Evolutionary conservation across 2,797 vertebrate species (phyloP), one percentile per base, ranked within the genome.

Genomic region (Amblyraja radiata): DNA sequence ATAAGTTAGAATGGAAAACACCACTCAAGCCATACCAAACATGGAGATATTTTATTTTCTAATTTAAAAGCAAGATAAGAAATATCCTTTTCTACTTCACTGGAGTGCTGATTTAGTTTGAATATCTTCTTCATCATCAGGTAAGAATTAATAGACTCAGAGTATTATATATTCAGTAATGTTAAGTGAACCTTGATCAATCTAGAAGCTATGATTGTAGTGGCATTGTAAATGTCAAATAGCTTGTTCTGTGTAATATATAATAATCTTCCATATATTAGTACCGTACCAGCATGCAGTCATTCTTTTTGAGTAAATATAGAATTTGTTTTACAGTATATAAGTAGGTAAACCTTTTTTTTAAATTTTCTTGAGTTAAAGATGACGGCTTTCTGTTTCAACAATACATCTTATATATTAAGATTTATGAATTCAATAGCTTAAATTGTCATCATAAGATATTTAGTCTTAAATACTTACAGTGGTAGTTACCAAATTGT

Each of bases 21-120:
- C 95, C 95, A 95, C 94, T 95, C 93, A 93, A 94, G 94, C 96
- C 95, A 95, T 95, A 96, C 94, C 95, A 96, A 96, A 94, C 93
- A 96, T 94, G 95, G 94, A 93, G 95, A 93, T 95, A 95, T 96
- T 97, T 96, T 96, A 96, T 96, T 97, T 97, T 94, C 96, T 97
- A 97, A 99, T 99, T 98, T 98, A 97, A 98, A 98, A 98, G 98
- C 98, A 97, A 98, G 97, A 99, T 98, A 96, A 97, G 96, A 97
- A 95, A 96, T 97, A 97, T 96, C 95, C 96, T 97, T 97, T 98
- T 98, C 98, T 98, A 97, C 97, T 97, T 96, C 96, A 97, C 97
- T 97, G 97, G 96, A 97, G 96, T 96, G 96, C 95, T 97, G 97
- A 98, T 98, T 97, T 97, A 97, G 97, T 98, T 97, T 98, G 97